Conservation (phyloP, 2,888 invertebrate species). For the Teinopalpus imperialis region DNA sequence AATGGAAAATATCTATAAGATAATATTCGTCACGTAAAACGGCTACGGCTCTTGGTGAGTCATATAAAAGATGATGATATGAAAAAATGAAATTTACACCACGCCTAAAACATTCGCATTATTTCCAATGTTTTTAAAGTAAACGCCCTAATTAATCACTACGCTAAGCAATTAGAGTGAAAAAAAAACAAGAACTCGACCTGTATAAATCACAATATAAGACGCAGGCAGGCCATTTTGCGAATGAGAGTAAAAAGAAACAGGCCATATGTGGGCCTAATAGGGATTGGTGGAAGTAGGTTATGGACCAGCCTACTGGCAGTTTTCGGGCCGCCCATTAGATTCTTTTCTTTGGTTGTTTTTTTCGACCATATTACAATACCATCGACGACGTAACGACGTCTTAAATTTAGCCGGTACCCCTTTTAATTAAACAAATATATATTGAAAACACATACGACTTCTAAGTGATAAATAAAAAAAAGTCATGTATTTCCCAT, state of each 20-base stretch:
- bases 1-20: too few species aligned
- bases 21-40: too few species aligned
- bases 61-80: too few species aligned
- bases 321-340: constrained; percentile 16
- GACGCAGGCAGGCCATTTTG: neutral
- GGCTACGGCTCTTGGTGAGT: too few species aligned
- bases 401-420: neutral
- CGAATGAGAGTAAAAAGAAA: constrained; percentile 15
- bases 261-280: constrained; percentile 13
- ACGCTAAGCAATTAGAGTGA: constrained; percentile 17
- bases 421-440: too few species aligned
- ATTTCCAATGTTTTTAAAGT: constrained; percentile 1
- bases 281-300: constrained; percentile 19
- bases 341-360: constrained; percentile 13
- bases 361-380: constrained; percentile 2
- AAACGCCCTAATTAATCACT: constrained; percentile 18
- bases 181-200: neutral
- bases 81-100: constrained; percentile 1
- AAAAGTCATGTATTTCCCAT: too few species aligned
- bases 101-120: neutral
- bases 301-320: constrained; percentile 20
- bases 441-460: neutral
- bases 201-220: constrained; percentile 13
- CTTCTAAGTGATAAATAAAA: too few species aligned
- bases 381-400: too few species aligned